These are phyloP conservation scores for Coenonympha glycerion DNA, from an alignment of 2,888 invertebrate genomes.

Conservation along the genomic window DNA sequence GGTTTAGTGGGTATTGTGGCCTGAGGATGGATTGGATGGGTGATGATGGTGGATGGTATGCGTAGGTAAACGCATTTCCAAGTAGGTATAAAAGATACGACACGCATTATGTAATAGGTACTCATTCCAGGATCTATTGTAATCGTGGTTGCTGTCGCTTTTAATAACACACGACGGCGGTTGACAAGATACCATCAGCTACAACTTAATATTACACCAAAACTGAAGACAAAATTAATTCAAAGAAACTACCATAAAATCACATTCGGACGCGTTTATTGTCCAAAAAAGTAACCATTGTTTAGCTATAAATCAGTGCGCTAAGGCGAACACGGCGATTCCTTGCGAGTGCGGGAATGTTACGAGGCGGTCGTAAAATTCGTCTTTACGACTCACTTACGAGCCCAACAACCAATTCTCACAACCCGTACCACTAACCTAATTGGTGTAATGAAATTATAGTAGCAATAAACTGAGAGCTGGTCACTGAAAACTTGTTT, in stretches of 20 bases:
- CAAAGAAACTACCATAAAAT: neutral
- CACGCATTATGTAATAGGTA: no score
- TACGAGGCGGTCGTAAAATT: conserved; percentile 55
- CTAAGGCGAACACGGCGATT: conserved; percentile 32
- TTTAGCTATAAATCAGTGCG: conserved; percentile 5
- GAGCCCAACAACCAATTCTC: conserved; percentile 45
- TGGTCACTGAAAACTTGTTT: conserved; percentile 7
- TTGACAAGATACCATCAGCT: no score
- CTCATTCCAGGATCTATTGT: no score
- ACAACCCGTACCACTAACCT: conserved; percentile 61
- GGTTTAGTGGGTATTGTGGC: no score
- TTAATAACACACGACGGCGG: no score
- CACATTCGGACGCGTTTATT: neutral
- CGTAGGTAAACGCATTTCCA: no score
- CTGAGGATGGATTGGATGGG: no score
- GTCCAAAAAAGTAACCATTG: neutral
- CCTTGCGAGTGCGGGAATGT: conserved; percentile 41
- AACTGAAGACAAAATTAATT: neutral
- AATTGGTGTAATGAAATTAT: conserved; percentile 71
- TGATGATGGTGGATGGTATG: no score
- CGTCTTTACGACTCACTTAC: conserved; percentile 62
- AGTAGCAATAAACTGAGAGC: conserved; percentile 40
- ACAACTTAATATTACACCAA: no score
- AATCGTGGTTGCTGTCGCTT: no score
- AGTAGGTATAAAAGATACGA: no score